phyloP scores from a whole-genome alignment of 2,888 invertebrate species.

The Nomada fabriciana region DNA sequence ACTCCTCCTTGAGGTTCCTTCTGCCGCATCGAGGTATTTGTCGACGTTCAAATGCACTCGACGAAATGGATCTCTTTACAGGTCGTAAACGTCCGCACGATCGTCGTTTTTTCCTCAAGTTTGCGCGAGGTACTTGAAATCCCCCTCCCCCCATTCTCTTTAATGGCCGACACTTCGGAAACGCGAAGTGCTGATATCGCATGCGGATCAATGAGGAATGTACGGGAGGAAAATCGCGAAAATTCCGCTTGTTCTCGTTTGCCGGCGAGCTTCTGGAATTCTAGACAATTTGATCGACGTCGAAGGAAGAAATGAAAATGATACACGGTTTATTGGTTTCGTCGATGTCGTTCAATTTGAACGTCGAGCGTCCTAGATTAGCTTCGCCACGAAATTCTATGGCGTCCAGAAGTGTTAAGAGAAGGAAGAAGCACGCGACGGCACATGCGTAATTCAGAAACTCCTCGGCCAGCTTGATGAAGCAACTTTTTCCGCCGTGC shows the following conservation, averaged over 20 bases:
- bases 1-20: slow-evolving; percentile 62
- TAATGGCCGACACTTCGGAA: slow-evolving; percentile 63
- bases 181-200: slow-evolving; percentile 45
- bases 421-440: background rate
- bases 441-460: slow-evolving; percentile 45
- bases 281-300: background rate
- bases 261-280: too few species aligned
- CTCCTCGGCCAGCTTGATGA: slow-evolving; percentile 15
- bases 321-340: too few species aligned
- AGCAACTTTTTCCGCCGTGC: slow-evolving; percentile 11
- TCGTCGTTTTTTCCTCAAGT: slow-evolving; percentile 63
- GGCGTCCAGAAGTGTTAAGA: too few species aligned
- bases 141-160: slow-evolving; percentile 18
- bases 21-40: slow-evolving; percentile 66
- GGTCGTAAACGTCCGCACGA: slow-evolving; percentile 66
- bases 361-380: background rate
- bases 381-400: background rate
- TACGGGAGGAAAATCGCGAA: slow-evolving; percentile 18
- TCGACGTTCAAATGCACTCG: slow-evolving; percentile 71
- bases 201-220: slow-evolving; percentile 29
- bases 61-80: slow-evolving; percentile 74
- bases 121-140: slow-evolving; percentile 64
- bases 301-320: too few species aligned
- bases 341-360: background rate
- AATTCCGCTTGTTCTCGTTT: slow-evolving; percentile 15